phyloP scores from a whole-genome alignment of 2,797 vertebrate species.

The Chloroceryle inda region DNA sequence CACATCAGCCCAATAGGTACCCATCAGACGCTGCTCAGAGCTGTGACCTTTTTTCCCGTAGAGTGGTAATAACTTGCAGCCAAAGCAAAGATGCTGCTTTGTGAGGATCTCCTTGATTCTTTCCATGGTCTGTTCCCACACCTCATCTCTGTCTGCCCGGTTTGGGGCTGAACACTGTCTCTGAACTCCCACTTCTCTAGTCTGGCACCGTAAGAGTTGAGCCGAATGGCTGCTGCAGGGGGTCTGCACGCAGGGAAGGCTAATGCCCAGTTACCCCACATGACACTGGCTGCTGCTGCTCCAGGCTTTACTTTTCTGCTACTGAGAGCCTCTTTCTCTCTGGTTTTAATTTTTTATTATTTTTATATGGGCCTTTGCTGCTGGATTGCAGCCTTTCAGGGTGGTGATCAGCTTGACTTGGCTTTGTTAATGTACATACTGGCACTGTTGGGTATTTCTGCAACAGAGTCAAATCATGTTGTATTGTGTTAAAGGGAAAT shows the following conservation, averaged over 20 bases:
- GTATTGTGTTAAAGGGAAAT: background rate
- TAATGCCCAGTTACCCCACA: fast-evolving
- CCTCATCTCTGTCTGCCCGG: background rate
- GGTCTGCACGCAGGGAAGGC: background rate
- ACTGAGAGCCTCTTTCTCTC: background rate
- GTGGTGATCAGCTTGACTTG: background rate
- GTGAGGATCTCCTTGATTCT: fast-evolving
- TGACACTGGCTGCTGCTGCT: background rate
- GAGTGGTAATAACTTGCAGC: background rate
- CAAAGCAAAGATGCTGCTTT: background rate
- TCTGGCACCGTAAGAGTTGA: background rate
- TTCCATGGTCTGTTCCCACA: background rate
- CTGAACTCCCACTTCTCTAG: background rate
- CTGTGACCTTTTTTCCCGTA: background rate
- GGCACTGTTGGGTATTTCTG: background rate
- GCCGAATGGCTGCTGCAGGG: background rate
- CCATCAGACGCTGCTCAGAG: background rate
- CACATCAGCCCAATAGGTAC: background rate
- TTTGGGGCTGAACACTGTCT: background rate
- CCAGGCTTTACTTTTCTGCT: background rate
- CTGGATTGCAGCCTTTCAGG: background rate
- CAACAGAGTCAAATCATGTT: background rate
- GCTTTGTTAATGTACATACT: background rate
- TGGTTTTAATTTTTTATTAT: background rate
- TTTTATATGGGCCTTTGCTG: background rate